Base-by-base conservation (phyloP, 1,140 invertebrate species). In the Meloidogyne floridensis region DNA sequence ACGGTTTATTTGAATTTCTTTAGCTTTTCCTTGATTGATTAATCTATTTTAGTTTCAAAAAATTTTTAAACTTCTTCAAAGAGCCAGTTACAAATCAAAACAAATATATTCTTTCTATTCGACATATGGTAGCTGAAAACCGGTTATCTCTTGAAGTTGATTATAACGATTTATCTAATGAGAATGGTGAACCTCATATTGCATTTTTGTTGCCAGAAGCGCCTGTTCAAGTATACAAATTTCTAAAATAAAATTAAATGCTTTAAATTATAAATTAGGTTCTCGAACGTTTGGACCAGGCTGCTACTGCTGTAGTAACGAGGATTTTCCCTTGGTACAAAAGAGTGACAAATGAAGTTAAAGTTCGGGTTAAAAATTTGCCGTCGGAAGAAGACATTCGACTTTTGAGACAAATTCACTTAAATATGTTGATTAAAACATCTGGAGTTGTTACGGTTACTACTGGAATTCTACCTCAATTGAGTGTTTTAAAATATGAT, bases 171-270 rank as follows among this genome's bases (percentile, higher is more conserved):
- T 91, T 99, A 78, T 96, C 95, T 0, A 92, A 93, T 56, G 93
- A 95, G 86, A 75, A 65, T n/a, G 88, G 89, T 7, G 95, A 97
- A 90, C 94, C 97, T 90, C 94, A 96, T 2, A 91, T 99, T 54
- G 96, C 96, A 0, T 98, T 95, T 91, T 99, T 99, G 89, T 89
- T 99, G 69, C 96, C 97, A 5, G 97, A 99, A 91, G 97, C 97
- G 1, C 98, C 98, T 0, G 93, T 94, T 70, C 95, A 98, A 92
- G 96, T 90, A 11, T 71, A 77, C 18, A 15, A 15, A 77, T 42
- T 54, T 47, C 53, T 43, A 11, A 43, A 20, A 9, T 75, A 42
- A 9, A 59, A 43, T 6, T 11, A 11, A 51, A 4, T 75, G 5
- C 11, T 47, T 54, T 53, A 59, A 43, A 11, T 59, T 5, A 11